Conservation (phyloP, 2,888 invertebrate genomes). For the Tetrapedia diversipes region DNA sequence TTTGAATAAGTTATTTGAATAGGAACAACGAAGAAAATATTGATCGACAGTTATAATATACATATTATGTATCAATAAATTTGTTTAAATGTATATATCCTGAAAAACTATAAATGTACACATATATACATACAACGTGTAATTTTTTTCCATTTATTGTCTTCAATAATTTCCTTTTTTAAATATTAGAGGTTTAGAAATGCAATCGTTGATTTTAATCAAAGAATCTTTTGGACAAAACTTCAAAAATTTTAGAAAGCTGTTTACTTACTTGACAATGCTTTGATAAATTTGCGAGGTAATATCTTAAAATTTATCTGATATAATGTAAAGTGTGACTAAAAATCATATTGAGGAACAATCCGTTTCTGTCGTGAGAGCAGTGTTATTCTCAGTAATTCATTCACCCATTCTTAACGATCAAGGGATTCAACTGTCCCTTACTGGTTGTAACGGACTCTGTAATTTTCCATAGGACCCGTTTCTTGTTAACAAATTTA, state of each 20-base stretch:
- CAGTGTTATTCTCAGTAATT: background rate
- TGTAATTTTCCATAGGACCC: constrained; percentile 56
- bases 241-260: background rate
- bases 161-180: background rate
- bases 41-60: background rate
- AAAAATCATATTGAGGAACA: constrained; percentile 8
- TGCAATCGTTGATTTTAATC: background rate
- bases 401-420: constrained; percentile 21
- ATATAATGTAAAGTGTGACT: background rate
- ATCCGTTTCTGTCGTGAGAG: background rate
- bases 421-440: constrained; percentile 32
- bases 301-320: background rate
- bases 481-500: constrained; percentile 39
- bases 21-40: background rate
- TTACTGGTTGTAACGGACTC: constrained; percentile 36
- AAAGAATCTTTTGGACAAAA: background rate
- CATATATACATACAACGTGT: background rate
- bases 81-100: background rate
- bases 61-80: no score
- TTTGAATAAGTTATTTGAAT: background rate
- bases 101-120: background rate
- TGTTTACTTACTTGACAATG: background rate
- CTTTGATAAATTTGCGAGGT: background rate
- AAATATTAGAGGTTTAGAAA: background rate
- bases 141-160: background rate